These are phyloP conservation scores for Hyperoplus lanceolatus DNA, from an alignment of 2,797 vertebrate species.

Conservation along the genomic window DNA sequence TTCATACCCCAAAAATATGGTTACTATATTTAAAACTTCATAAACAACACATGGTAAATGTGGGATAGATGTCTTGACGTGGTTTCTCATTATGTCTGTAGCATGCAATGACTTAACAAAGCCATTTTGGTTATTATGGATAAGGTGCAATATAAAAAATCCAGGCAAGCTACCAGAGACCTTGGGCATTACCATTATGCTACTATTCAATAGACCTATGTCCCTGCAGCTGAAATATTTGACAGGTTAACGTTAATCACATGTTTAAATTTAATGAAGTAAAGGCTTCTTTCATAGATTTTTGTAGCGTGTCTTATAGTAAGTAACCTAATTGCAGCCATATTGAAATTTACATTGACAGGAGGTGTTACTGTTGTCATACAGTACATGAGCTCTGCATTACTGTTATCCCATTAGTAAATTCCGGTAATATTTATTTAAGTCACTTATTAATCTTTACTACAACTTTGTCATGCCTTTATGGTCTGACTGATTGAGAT, in stretches of 20 bases:
- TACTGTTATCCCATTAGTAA: neutral
- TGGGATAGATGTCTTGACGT: neutral
- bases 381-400: neutral
- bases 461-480: neutral
- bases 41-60: neutral
- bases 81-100: neutral
- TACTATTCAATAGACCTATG: neutral
- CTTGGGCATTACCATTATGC: slow-evolving; percentile 6
- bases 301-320: neutral
- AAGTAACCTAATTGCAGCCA: neutral
- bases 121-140: slow-evolving; percentile 2
- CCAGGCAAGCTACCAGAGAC: slow-evolving; percentile 10
- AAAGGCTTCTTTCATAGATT: neutral
- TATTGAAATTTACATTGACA: slow-evolving; percentile 1
- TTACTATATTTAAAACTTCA: neutral
- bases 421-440: slow-evolving; percentile 3
- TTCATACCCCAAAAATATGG: neutral
- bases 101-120: slow-evolving; percentile 10
- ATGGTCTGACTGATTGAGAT: neutral
- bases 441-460: neutral
- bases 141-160: slow-evolving; percentile 3
- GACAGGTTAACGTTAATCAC: neutral
- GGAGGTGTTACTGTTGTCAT: slow-evolving; percentile 4
- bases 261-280: neutral
- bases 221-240: slow-evolving; percentile 18